These are phyloP conservation scores for Colletes latitarsis DNA, from an alignment of 1,140 invertebrate species.

Conservation along the genomic window DNA sequence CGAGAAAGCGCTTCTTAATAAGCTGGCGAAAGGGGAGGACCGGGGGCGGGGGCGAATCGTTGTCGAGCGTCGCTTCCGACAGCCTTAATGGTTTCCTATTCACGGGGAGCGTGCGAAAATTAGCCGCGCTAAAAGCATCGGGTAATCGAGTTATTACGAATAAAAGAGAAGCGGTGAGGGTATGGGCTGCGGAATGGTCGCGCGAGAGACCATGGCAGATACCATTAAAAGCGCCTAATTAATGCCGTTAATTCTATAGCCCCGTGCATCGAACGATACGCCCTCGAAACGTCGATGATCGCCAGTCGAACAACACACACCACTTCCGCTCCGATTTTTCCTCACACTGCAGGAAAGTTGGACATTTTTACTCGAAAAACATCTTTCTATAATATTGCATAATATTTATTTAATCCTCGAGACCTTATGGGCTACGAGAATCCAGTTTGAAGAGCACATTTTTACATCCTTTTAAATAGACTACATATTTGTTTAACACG, in stretches of 20 bases:
- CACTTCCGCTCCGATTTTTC: no score
- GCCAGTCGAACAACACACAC: no score
- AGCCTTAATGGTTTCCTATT: constrained; percentile 63
- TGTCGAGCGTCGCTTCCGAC: constrained; percentile 35
- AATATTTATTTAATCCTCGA: no score
- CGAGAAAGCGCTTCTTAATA: constrained; percentile 8
- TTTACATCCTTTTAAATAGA: no score
- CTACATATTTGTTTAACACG: no score
- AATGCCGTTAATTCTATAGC: constrained; percentile 74
- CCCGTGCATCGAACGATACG: constrained; percentile 37
- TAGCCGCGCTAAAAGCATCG: constrained; percentile 66
- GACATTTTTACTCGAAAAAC: no score
- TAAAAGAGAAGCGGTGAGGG: constrained; percentile 67
- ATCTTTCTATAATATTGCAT: no score
- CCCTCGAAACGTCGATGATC: constrained; percentile 28
- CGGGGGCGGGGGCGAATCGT: constrained; percentile 14
- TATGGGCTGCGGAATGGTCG: constrained; percentile 53
- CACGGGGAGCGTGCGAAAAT: constrained; percentile 65
- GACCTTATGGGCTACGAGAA: no score
- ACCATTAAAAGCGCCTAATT: constrained; percentile 76
- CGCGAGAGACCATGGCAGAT: constrained; percentile 44
- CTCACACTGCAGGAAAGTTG: no score
- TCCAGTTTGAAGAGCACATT: no score
- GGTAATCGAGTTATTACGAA: constrained; percentile 74
- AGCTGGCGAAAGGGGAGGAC: background rate